Conservation (phyloP, 2,888 invertebrate species). For the Eudemis profundana region DNA sequence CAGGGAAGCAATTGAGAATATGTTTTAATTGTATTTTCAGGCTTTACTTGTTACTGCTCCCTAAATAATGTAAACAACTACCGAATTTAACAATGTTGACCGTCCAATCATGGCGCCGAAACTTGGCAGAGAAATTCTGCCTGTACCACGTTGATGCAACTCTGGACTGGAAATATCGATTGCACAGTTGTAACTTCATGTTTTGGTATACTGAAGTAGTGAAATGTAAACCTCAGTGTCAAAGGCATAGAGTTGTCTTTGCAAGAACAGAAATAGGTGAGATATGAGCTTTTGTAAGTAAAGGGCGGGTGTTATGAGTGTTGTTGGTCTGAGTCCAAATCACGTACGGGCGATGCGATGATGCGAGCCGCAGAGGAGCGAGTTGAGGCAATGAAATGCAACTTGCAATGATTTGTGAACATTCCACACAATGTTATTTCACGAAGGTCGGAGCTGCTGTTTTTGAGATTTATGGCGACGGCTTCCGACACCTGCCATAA, state of each 20-base stretch:
- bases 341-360: conserved; percentile 66
- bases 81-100: conserved; percentile 35
- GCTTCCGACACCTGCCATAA: conserved; percentile 26
- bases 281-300: conserved; percentile 46
- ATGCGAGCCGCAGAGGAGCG: conserved; percentile 44
- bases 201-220: neutral
- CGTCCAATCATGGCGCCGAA: conserved; percentile 31
- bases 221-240: neutral
- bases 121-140: conserved; percentile 38
- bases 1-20: neutral
- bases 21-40: neutral
- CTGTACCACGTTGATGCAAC: conserved; percentile 37
- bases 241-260: conserved; percentile 4
- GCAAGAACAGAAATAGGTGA: conserved; percentile 47
- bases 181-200: conserved; percentile 5
- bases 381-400: conserved; percentile 34
- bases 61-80: conserved; percentile 20
- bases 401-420: conserved; percentile 27
- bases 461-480: conserved; percentile 9
- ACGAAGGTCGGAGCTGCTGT: conserved; percentile 26
- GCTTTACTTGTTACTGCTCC: neutral
- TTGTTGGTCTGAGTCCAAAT: conserved; percentile 73
- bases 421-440: conserved; percentile 29
- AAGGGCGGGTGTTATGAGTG: conserved; percentile 55
- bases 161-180: conserved; percentile 20